Percentiles rank a stretch among this genome's conserved stretches.
Evolutionary conservation across 2,888 invertebrate genomes (phyloP).

Genomic region (Drosophila suboccidentalis): DNA sequence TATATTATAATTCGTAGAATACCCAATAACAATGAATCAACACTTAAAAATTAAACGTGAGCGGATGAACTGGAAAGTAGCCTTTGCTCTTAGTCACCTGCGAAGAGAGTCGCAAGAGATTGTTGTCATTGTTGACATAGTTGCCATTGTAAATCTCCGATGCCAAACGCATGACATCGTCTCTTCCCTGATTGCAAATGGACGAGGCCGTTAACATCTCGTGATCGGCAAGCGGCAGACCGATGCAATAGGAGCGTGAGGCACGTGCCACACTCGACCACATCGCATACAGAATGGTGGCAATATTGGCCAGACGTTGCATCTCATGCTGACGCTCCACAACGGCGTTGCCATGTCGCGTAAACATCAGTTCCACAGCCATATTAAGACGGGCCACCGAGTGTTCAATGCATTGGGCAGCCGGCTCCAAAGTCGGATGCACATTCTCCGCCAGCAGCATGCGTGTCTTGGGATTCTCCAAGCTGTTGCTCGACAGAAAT

Average conservation of each 20-base stretch:
- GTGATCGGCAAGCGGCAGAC: slow-evolving; percentile 90
- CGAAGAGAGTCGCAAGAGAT: slow-evolving; percentile 86
- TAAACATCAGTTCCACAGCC: slow-evolving; percentile 88
- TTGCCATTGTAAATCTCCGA: slow-evolving; percentile 85
- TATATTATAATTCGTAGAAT: slow-evolving; percentile 1
- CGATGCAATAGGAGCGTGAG: slow-evolving; percentile 94
- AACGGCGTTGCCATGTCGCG: slow-evolving; percentile 88
- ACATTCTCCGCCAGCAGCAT: slow-evolving; percentile 89
- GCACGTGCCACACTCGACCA: slow-evolving; percentile 91
- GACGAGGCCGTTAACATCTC: slow-evolving; percentile 88
- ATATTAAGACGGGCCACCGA: slow-evolving; percentile 88
- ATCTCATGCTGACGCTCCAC: slow-evolving; percentile 90
- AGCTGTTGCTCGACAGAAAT: slow-evolving; percentile 86
- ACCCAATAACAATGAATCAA: slow-evolving; percentile 17
- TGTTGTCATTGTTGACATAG: slow-evolving; percentile 86
- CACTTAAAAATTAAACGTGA: slow-evolving; percentile 86
- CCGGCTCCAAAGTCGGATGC: slow-evolving; percentile 89
- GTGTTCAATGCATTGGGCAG: slow-evolving; percentile 89
- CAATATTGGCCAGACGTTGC: slow-evolving; percentile 90
- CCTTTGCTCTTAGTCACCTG: slow-evolving; percentile 87
- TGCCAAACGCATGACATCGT: slow-evolving; percentile 86
- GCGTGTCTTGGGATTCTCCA: slow-evolving; percentile 88
- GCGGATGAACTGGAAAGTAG: slow-evolving; percentile 89
- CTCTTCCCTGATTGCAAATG: slow-evolving; percentile 86
- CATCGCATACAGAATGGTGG: slow-evolving; percentile 91